Evolutionary conservation across 2,797 vertebrate species (phyloP).

Genomic region (Amazonetta brasiliensis): DNA sequence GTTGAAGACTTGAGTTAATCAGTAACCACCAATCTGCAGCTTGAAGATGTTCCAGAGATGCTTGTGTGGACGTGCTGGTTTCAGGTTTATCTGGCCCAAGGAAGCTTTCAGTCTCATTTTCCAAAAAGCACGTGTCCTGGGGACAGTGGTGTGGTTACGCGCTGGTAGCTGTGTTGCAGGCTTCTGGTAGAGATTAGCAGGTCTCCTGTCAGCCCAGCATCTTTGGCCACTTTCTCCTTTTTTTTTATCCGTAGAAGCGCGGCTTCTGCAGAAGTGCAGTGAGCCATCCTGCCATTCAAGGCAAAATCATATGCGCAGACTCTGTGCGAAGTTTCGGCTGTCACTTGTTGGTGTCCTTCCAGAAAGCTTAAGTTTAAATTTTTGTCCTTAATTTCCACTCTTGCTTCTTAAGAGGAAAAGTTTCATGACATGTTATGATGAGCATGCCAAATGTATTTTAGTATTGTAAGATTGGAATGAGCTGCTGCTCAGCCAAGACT

Average conservation of each 20-base stretch:
- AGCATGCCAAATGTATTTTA: neutral
- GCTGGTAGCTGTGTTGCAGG: neutral
- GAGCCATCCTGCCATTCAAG: too few relatives aligned
- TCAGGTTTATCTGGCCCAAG: too few relatives aligned
- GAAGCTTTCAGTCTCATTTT: neutral
- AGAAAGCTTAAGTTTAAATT: neutral
- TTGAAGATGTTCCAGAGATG: neutral
- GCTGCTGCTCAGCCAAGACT: neutral
- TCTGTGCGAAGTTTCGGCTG: neutral
- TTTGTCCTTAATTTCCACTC: neutral
- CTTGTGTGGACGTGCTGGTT: rapidly evolving
- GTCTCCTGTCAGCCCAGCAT: too few relatives aligned
- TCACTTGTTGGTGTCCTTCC: neutral
- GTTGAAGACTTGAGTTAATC: neutral
- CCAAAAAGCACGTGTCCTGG: rapidly evolving
- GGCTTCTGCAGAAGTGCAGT: neutral
- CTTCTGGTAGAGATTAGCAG: rapidly evolving
- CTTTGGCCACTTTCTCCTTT: neutral
- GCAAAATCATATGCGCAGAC: too few relatives aligned
- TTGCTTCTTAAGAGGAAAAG: neutral
- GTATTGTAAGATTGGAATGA: neutral
- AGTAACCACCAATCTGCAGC: neutral
- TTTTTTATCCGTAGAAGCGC: neutral
- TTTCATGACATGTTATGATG: neutral
- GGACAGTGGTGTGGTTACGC: rapidly evolving